Evolutionary conservation across 1,140 invertebrate species (phyloP).

Genomic region (Drosophila kurseongensis): DNA sequence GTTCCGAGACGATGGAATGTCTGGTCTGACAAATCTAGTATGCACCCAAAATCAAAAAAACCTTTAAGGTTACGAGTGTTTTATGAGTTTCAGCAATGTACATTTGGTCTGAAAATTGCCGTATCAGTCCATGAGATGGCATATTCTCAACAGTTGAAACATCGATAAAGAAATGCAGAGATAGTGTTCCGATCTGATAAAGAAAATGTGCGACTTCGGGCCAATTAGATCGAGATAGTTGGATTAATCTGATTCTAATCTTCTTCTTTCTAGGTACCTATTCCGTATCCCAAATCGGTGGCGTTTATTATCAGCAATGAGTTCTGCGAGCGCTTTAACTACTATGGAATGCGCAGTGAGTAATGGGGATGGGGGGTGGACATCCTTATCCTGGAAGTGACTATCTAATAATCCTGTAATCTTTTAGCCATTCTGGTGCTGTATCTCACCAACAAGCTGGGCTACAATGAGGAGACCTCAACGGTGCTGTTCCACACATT

Average conservation of each 20-base stretch:
- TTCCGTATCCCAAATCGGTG: conserved; percentile 92
- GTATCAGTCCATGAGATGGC: conserved; percentile 21
- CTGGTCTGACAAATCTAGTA: background rate
- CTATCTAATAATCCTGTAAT: background rate
- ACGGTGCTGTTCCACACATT: conserved; percentile 93
- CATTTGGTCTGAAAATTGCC: conserved; percentile 3
- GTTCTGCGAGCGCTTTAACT: conserved; percentile 98
- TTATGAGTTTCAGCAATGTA: background rate
- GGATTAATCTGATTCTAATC: background rate
- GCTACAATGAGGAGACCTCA: conserved; percentile 88
- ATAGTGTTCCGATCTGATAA: conserved; percentile 19
- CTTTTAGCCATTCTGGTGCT: conserved; percentile 90
- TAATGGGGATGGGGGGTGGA: conserved; percentile 33
- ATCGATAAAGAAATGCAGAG: conserved; percentile 5
- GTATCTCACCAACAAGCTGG: conserved; percentile 90
- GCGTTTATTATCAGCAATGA: conserved; percentile 98
- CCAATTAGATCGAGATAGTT: background rate
- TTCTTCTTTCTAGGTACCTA: conserved; percentile 16
- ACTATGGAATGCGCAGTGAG: conserved; percentile 98
- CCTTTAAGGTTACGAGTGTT: background rate
- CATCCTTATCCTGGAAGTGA: background rate
- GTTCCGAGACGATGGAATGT: background rate
- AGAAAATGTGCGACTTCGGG: background rate
- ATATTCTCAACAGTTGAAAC: conserved; percentile 4
- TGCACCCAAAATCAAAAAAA: background rate